These are phyloP conservation scores for Mesorhabditis spiculigera DNA, from an alignment of 2,888 invertebrate species.

Conservation along the genomic window DNA sequence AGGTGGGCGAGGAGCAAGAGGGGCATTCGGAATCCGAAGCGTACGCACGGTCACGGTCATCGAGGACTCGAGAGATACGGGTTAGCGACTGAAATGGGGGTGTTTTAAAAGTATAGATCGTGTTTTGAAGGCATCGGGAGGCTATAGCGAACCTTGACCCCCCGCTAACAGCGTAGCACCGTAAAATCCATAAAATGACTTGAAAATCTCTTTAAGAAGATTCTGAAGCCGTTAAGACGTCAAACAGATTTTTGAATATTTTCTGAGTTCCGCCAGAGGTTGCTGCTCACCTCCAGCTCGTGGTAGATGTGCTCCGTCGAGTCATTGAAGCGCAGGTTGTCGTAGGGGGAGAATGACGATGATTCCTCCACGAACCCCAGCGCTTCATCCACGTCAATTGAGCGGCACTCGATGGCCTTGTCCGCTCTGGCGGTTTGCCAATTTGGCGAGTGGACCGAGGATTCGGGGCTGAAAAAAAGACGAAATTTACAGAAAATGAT, in stretches of 20 bases:
- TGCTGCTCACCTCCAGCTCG: constrained; percentile 7
- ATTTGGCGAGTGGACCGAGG: constrained; percentile 6
- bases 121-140: background rate
- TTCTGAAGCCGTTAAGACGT: too few relatives aligned
- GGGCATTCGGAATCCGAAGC: constrained; percentile 2
- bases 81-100: background rate
- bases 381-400: constrained; percentile 7
- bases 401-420: constrained; percentile 7
- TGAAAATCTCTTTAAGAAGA: too few relatives aligned
- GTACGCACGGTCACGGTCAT: background rate
- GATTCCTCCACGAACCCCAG: constrained; percentile 8
- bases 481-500: too few relatives aligned
- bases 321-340: background rate
- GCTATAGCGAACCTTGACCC: too few relatives aligned
- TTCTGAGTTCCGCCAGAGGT: too few relatives aligned
- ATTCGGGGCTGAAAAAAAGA: constrained; percentile 1
- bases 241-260: too few relatives aligned
- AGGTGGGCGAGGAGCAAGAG: constrained; percentile 6
- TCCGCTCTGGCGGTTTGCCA: background rate
- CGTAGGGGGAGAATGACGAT: background rate
- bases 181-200: too few relatives aligned
- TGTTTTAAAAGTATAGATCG: background rate
- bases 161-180: too few relatives aligned
- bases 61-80: background rate
- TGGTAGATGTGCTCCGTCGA: constrained; percentile 5